Base-by-base conservation (phyloP, 2,113 vertebrate genomes). In the Hydropotes inermis region DNA sequence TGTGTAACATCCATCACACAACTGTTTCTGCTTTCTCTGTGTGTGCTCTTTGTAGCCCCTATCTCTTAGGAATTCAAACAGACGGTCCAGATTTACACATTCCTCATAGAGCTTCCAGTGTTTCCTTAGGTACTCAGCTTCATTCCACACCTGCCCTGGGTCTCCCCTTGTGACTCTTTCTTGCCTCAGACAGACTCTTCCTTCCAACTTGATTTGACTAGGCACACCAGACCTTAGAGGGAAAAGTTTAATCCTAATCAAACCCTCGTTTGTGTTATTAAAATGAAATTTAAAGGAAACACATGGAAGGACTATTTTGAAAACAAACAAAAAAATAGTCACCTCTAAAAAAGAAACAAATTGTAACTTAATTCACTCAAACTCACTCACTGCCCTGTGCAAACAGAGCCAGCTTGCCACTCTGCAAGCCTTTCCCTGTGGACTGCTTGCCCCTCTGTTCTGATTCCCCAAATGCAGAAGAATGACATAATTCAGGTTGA, bases 1-100 rank as follows among this genome's bases (percentile, higher is more conserved):
- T 91, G 88, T 96, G 39, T 43, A 98, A 98, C 89, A 98, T 97
- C 97, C 81, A 97, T 93, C 74, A 96, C 91, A 93, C 94, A 97
- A 97, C 45, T 88, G 23, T 96, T 97, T 87, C 89, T 94, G 52
- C 61, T 92, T 94, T 94, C 52, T 94, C 64, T 89, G 15, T 54
- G 0, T 36, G 0, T 81, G 15, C 89, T 57, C 88, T 97, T 94
- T 87, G 47, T 10, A 91, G 93, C 3, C 8, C 61, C 45, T 54
- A 4, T 8, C 9, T 94, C 45, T 28, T 60, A 55, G 11, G 6
- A 94, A 97, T 87, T 78, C 67, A 89, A 74, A 3, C 8, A 87
- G 39, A 4, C 89, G 55, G 9, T 50, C 52, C 16, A 19, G 3
- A 57, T 16, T 96, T 96, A 30, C 0, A 14, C 36, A 55, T 70